Percentiles rank a stretch among this genome's conserved stretches.
These are phyloP conservation scores for Rhinichthys klamathensis DNA, from an alignment of 2,113 vertebrate genomes.

Conservation along the genomic window DNA sequence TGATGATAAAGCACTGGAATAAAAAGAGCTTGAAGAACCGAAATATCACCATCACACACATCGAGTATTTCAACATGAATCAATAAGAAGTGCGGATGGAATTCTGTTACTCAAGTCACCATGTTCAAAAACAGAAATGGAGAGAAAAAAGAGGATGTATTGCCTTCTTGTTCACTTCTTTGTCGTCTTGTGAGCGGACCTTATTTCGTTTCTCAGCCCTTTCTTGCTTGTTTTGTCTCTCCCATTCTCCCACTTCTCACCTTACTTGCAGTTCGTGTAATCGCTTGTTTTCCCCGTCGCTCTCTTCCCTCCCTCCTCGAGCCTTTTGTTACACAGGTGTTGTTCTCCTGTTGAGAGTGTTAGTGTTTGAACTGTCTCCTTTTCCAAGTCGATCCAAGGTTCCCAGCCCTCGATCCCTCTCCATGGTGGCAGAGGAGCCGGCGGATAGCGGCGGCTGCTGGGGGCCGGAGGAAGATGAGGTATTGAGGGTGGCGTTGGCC, in stretches of 20 bases:
- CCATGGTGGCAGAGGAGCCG: conserved; percentile 77
- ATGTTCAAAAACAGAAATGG: conserved; percentile 61
- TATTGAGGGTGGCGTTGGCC: conserved; percentile 72
- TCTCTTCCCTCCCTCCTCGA: not conserved
- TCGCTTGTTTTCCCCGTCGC: not conserved
- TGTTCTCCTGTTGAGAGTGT: conserved; percentile 91
- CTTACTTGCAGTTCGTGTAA: conserved; percentile 9
- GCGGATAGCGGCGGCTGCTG: conserved; percentile 62
- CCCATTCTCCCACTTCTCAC: not conserved
- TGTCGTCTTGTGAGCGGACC: conserved; percentile 32
- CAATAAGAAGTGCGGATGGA: conserved; percentile 67
- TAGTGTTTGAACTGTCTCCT: conserved; percentile 83
- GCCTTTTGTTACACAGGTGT: conserved; percentile 80
- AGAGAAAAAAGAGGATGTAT: conserved; percentile 58
- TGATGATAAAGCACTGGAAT: conserved; percentile 70
- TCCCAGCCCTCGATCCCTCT: conserved; percentile 73
- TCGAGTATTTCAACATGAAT: conserved; percentile 69
- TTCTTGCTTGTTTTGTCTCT: conserved; percentile 26
- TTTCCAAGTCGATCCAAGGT: conserved; percentile 66
- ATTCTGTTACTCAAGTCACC: conserved; percentile 70
- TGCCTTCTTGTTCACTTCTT: conserved; percentile 42
- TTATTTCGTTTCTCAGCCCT: conserved; percentile 49
- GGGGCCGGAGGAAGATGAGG: conserved; percentile 75
- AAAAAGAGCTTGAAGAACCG: conserved; percentile 64
- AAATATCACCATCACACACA: conserved; percentile 74